These are phyloP conservation scores for Philonicus albiceps DNA, from an alignment of 2,888 invertebrate genomes.

Conservation along the genomic window DNA sequence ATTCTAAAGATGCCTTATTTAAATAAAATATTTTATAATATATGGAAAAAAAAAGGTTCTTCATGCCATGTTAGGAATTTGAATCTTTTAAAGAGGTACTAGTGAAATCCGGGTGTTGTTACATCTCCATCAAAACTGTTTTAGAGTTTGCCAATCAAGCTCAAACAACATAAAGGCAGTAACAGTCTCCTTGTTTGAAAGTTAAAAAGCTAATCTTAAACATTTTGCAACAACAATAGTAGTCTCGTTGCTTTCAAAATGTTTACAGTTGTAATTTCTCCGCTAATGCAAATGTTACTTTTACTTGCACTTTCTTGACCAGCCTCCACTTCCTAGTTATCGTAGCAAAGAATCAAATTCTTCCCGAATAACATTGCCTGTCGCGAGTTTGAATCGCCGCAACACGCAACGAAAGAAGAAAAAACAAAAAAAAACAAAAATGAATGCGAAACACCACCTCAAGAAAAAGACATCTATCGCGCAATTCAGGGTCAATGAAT, in stretches of 20 bases:
- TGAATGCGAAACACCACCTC: not conserved
- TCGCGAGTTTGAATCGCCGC: not conserved
- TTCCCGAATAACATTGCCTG: not conserved
- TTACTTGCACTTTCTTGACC: not conserved
- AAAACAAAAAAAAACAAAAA: not conserved
- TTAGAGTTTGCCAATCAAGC: not conserved
- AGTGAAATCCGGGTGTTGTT: not conserved
- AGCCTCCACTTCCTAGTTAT: not conserved
- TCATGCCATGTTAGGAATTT: too few species aligned
- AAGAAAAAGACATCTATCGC: not conserved
- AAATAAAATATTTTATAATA: too few species aligned
- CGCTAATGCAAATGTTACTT: not conserved
- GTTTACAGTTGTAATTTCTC: not conserved
- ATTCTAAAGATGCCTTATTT: too few species aligned
- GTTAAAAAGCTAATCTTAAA: not conserved
- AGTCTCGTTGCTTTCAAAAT: not conserved
- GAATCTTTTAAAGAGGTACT: not conserved
- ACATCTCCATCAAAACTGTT: not conserved
- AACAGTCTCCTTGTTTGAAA: not conserved
- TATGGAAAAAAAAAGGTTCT: too few species aligned
- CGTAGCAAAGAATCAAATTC: not conserved
- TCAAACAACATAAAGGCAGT: not conserved
- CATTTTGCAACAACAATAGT: not conserved
- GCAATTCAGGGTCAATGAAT: conserved; percentile 3
- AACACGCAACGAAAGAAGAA: not conserved